These are phyloP conservation scores for Koerneria pararmatus DNA, from an alignment of 2,888 invertebrate genomes.

Conservation along the genomic window DNA sequence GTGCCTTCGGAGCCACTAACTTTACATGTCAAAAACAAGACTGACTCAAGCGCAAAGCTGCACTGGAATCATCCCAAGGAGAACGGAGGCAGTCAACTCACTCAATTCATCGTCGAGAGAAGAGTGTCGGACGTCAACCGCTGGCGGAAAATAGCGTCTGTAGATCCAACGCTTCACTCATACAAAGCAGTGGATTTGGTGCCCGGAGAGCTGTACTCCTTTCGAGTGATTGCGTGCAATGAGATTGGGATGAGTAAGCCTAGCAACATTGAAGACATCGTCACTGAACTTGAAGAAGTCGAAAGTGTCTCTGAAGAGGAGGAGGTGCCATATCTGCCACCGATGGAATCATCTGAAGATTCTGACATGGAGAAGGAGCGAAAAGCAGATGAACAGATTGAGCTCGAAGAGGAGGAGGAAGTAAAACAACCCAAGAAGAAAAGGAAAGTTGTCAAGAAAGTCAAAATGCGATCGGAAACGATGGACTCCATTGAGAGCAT, in stretches of 20 bases:
- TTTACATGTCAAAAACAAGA: slow-evolving; percentile 1
- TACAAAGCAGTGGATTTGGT: slow-evolving; percentile 36
- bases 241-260: slow-evolving; percentile 32
- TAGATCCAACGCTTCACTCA: slow-evolving; percentile 21
- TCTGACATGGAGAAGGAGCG: slow-evolving; percentile 11
- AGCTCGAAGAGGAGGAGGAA: slow-evolving; percentile 15
- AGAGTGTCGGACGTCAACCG: slow-evolving; percentile 37
- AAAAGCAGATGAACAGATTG: slow-evolving; percentile 10
- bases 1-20: slow-evolving; percentile 7
- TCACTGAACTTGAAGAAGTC: slow-evolving; percentile 13
- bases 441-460: slow-evolving; percentile 20
- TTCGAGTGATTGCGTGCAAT: slow-evolving; percentile 38
- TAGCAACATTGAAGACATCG: slow-evolving; percentile 19
- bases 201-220: slow-evolving; percentile 41
- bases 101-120: slow-evolving; percentile 35
- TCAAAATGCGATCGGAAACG: slow-evolving; percentile 18
- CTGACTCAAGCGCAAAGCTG: slow-evolving; percentile 13
- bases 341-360: background rate
- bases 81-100: slow-evolving; percentile 30
- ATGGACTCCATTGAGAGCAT: slow-evolving; percentile 22
- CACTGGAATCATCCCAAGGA: slow-evolving; percentile 33
- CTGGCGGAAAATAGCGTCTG: slow-evolving; percentile 36
- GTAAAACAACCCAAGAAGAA: slow-evolving; percentile 20
- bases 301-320: slow-evolving; percentile 3
- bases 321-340: background rate